A percentile compares a stretch with the other conserved stretches of the same genome.
phyloP scores from a whole-genome alignment of 2,888 invertebrate species.

The Amphipyra tragopoginis region DNA sequence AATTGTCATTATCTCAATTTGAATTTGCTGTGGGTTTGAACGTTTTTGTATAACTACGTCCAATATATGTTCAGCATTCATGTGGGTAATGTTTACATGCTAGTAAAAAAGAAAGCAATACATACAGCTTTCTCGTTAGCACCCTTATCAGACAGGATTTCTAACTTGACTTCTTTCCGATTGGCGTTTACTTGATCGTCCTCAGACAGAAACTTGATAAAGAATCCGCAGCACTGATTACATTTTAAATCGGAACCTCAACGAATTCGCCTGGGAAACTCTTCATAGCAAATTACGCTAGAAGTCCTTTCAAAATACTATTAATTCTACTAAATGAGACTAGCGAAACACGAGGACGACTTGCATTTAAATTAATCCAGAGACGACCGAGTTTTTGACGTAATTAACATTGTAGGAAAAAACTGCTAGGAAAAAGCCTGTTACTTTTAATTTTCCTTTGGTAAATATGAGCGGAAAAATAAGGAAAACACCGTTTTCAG shows the following conservation, averaged over 20 bases:
- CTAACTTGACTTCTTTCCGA: not conserved
- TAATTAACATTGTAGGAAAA: slow-evolving; percentile 28
- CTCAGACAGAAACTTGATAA: not conserved
- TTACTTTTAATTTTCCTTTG: slow-evolving; percentile 23
- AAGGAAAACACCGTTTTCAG: slow-evolving; percentile 1
- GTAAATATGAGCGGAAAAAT: slow-evolving; percentile 26
- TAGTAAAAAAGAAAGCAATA: too few species aligned
- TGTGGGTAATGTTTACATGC: too few species aligned
- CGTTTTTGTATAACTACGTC: too few species aligned
- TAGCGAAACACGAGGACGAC: not conserved
- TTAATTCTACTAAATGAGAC: slow-evolving; percentile 6
- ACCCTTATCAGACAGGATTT: not conserved
- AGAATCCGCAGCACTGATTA: not conserved
- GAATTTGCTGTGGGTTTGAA: too few species aligned
- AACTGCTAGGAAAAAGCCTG: slow-evolving; percentile 8
- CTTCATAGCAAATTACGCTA: slow-evolving; percentile 19
- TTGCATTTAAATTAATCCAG: slow-evolving; percentile 15
- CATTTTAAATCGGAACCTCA: not conserved
- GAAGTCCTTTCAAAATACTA: slow-evolving; percentile 17
- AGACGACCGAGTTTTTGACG: slow-evolving; percentile 11
- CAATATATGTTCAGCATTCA: too few species aligned
- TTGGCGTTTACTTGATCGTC: not conserved
- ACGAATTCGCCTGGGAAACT: slow-evolving; percentile 8
- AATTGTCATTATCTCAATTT: too few species aligned
- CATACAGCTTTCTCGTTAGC: not conserved